A percentile compares a stretch with the other conserved stretches of the same genome.
phyloP scores from a whole-genome alignment of 2,888 invertebrate genomes.

The Cerastis leucographa region DNA sequence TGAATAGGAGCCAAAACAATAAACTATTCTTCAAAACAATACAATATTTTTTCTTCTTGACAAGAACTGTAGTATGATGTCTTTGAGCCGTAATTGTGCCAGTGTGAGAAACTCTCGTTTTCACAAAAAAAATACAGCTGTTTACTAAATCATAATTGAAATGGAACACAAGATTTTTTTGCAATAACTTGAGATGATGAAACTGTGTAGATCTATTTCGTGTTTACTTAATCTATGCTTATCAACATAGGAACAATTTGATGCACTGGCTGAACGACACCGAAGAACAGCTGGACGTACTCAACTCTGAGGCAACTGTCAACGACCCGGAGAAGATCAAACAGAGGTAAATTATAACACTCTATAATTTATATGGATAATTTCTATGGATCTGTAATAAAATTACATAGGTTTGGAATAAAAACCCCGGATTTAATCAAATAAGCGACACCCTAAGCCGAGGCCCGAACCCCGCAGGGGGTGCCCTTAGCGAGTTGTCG shows the following conservation, averaged over 20 bases:
- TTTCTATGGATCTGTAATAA: no score
- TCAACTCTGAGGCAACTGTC: slow-evolving; percentile 93
- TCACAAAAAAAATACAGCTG: no score
- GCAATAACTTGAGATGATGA: neutral
- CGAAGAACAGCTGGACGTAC: slow-evolving; percentile 94
- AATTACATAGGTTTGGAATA: no score
- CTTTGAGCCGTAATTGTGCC: neutral
- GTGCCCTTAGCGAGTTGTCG: no score
- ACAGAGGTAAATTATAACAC: slow-evolving; percentile 85
- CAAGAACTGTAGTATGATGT: neutral
- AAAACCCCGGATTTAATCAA: no score
- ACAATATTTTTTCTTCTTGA: neutral
- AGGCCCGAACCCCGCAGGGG: no score
- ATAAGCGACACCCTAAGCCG: no score
- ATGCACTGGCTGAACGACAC: slow-evolving; percentile 98
- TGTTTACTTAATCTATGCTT: neutral
- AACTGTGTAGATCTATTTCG: slow-evolving; percentile 17
- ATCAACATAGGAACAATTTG: slow-evolving; percentile 91
- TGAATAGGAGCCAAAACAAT: no score
- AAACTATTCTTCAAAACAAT: neutral
- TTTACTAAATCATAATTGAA: neutral
- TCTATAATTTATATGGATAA: no score
- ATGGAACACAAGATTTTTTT: neutral
- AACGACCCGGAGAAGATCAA: slow-evolving; percentile 98
- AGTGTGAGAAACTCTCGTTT: no score